Evolutionary conservation across 2,797 vertebrate genomes (phyloP).

Genomic region (Galaxias olidus): DNA sequence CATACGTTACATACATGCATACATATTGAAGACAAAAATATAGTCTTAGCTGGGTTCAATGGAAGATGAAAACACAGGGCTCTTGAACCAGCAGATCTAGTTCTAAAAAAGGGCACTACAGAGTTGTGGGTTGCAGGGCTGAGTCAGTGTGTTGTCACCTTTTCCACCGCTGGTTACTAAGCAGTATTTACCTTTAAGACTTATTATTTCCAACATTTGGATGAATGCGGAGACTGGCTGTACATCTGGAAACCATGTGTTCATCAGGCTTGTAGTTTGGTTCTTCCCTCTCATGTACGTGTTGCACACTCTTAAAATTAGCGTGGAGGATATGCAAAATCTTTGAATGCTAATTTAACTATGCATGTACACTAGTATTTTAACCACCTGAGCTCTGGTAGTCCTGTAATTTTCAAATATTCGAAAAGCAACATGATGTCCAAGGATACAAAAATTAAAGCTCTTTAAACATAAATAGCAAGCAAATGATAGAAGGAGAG

Average conservation of each 20-base stretch:
- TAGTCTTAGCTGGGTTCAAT: constrained; percentile 19
- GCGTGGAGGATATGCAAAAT: too few relatives aligned
- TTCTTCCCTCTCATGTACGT: constrained; percentile 27
- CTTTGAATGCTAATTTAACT: too few relatives aligned
- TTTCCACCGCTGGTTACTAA: constrained; percentile 50
- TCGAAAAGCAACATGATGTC: constrained; percentile 19
- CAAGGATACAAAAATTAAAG: too few relatives aligned
- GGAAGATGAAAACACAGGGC: constrained; percentile 42
- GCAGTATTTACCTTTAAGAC: constrained; percentile 58
- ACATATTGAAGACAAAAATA: constrained; percentile 56
- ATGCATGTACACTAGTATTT: too few relatives aligned
- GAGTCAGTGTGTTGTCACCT: constrained; percentile 58
- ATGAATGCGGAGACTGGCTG: constrained; percentile 43
- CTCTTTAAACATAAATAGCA: too few relatives aligned
- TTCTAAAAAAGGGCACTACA: constrained; percentile 51
- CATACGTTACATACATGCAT: constrained; percentile 53
- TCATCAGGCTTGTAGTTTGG: constrained; percentile 33
- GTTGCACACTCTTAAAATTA: background rate
- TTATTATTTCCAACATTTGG: constrained; percentile 67
- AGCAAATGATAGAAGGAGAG: too few relatives aligned
- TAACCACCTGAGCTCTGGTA: too few relatives aligned
- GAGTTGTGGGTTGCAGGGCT: constrained; percentile 44
- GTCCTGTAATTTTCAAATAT: constrained; percentile 17
- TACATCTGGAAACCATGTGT: constrained; percentile 60
- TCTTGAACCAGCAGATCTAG: constrained; percentile 9